Conservation (phyloP, 2,797 vertebrate species). For the Lophotriccus pileatus region DNA sequence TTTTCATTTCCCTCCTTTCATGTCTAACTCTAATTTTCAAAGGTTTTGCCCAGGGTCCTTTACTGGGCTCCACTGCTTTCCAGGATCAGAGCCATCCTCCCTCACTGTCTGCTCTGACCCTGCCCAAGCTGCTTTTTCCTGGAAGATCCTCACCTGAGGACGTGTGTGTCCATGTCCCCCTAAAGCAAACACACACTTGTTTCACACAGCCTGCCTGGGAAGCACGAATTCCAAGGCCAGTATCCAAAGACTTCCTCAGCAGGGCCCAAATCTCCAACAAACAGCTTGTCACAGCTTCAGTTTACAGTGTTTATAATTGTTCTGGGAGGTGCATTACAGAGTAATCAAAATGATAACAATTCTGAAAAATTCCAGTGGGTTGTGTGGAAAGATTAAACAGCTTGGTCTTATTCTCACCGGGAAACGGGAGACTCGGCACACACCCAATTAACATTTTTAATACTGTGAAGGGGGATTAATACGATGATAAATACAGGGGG, state of each 20-base stretch:
- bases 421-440: slow-evolving; percentile 48
- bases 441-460: slow-evolving; percentile 69
- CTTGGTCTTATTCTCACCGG: slow-evolving; percentile 35
- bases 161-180: rapidly evolving
- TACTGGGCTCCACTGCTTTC: neutral
- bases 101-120: neutral
- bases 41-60: neutral
- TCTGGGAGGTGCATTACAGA: slow-evolving; percentile 54
- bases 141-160: neutral
- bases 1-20: neutral
- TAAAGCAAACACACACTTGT: rapidly evolving
- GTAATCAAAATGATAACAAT: slow-evolving; percentile 64
- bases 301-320: slow-evolving; percentile 56
- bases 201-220: neutral
- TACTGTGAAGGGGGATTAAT: slow-evolving; percentile 62
- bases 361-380: slow-evolving; percentile 26
- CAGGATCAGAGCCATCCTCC: rapidly evolving
- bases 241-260: neutral
- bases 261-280: neutral
- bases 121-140: neutral
- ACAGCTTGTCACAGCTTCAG: slow-evolving; percentile 9
- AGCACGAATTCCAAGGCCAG: neutral
- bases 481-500: neutral
- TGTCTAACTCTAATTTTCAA: neutral
- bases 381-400: slow-evolving; percentile 64